Base-by-base conservation (phyloP, 2,888 invertebrate species). In the Rhopalosiphum nymphaeae region DNA sequence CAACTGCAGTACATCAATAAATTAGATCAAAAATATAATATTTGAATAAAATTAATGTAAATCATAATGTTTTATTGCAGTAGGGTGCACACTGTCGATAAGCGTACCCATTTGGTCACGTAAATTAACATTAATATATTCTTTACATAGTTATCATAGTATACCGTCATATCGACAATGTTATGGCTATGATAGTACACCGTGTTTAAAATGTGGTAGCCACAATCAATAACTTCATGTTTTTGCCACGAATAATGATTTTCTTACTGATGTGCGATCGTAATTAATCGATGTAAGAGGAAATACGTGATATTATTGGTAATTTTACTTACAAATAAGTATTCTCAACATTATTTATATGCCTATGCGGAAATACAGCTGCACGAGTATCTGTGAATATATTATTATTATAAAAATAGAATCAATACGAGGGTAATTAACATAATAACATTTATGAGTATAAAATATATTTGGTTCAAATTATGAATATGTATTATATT, bases 231-330 rank as follows among this genome's bases (percentile, higher is more conserved):
- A 57, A 91, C n/a, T 67, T n/a, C 56, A 5, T 42, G 44, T 42
- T 26, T 89, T n/a, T 56, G 84, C 26, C 29, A 29, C 46, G 29
- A 26, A 53, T 84, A 56, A 36, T 9, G 84, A 84, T 56, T 26
- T 91, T 85, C 84, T 26, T 44, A 56, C 42, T 46, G 67, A 61
- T 49, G 78, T 36, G 36, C 49, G 53, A 42, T 29, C 44, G 85
- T 57, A 91, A 91, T 85, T 25, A 56, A 85, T 85, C 44, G 85
- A 85, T 57, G 85, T 91, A 57, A 44, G 85, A 91, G 85, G 91
- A 91, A 85, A 57, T 91, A 85, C 85, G 85, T 85, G 91, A 91
- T 44, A 85, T 10, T 56, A 67, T 90, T 90, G 1, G 46, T n/a
- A 90, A 90, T 91, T 25, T 49, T 49, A 56, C 42, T 89, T 36